phyloP scores from a whole-genome alignment of 2,797 vertebrate species.

The Gymnodraco acuticeps region DNA sequence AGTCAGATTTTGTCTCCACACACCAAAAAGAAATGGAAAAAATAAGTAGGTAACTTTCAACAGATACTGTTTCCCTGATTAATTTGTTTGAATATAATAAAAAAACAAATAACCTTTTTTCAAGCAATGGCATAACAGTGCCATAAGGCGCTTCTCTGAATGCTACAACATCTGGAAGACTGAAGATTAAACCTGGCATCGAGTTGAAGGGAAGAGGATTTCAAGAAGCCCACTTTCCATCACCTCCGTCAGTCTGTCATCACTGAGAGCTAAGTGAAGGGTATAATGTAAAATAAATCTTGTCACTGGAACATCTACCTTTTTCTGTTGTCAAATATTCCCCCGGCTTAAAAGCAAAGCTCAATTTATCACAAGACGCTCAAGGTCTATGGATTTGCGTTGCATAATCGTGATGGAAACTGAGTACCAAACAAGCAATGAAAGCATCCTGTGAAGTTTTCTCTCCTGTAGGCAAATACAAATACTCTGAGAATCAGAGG shows the following conservation, averaged over 20 bases:
- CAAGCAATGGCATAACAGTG: slow-evolving; percentile 15
- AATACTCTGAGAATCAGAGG: background rate
- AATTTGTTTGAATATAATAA: slow-evolving; percentile 2
- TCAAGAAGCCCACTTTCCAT: slow-evolving; percentile 62
- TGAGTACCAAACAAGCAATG: slow-evolving; percentile 20
- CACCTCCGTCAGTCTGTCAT: slow-evolving; percentile 55
- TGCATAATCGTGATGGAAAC: slow-evolving; percentile 7
- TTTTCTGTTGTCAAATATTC: slow-evolving; percentile 54
- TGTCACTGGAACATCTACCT: slow-evolving; percentile 50
- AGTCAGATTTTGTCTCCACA: background rate
- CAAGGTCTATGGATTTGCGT: slow-evolving; percentile 9
- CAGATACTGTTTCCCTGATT: background rate
- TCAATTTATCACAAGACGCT: slow-evolving; percentile 42
- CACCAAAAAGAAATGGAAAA: background rate
- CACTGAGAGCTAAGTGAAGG: slow-evolving; percentile 36
- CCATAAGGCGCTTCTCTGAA: slow-evolving; percentile 41
- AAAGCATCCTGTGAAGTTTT: slow-evolving; percentile 3
- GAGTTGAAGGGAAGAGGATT: slow-evolving; percentile 29
- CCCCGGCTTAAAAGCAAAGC: slow-evolving; percentile 15
- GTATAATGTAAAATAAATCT: slow-evolving; percentile 60
- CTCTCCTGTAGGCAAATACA: slow-evolving; percentile 10
- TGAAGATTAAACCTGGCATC: slow-evolving; percentile 39
- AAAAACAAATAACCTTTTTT: background rate
- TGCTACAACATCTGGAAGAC: slow-evolving; percentile 54
- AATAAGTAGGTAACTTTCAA: background rate